These are phyloP conservation scores for Poeciliopsis turneri DNA, from an alignment of 2,797 vertebrate species.

Conservation along the genomic window DNA sequence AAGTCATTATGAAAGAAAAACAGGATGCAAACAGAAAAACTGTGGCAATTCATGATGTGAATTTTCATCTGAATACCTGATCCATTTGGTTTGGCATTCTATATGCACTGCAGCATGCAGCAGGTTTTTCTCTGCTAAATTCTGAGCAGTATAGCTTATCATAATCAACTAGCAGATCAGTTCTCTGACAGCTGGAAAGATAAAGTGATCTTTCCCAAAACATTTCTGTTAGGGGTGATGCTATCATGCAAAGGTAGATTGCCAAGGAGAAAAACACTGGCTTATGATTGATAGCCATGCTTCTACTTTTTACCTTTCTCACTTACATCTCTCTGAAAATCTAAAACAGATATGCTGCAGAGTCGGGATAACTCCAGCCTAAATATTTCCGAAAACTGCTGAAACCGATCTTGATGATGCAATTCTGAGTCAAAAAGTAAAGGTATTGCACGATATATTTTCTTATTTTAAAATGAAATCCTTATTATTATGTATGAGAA, in stretches of 20 bases:
- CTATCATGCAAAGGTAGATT: constrained; percentile 52
- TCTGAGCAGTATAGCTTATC: constrained; percentile 37
- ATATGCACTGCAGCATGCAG: constrained; percentile 19
- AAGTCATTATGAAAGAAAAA: constrained; percentile 45
- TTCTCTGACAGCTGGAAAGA: constrained; percentile 57
- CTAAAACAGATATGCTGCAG: constrained; percentile 33
- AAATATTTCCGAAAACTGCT: neutral
- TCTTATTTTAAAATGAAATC: constrained; percentile 3
- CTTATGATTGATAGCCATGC: constrained; percentile 55
- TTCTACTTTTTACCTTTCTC: constrained; percentile 19
- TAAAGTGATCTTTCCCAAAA: constrained; percentile 46
- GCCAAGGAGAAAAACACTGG: constrained; percentile 47
- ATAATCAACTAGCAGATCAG: constrained; percentile 57
- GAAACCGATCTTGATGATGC: constrained; percentile 17
- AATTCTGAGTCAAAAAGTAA: neutral
- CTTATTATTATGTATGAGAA: constrained; percentile 1
- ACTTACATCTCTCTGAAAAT: constrained; percentile 49
- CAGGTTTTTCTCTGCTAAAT: constrained; percentile 23
- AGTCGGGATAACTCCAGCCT: neutral
- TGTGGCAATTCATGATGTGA: constrained; percentile 30
- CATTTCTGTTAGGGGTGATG: constrained; percentile 38
- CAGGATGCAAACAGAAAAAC: constrained; percentile 41
- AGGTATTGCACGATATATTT: neutral
- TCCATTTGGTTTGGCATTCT: constrained; percentile 25
- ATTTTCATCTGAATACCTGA: constrained; percentile 39